Evolutionary conservation across 2,113 vertebrate genomes (phyloP).

Genomic region (Oncorhynchus masou): DNA sequence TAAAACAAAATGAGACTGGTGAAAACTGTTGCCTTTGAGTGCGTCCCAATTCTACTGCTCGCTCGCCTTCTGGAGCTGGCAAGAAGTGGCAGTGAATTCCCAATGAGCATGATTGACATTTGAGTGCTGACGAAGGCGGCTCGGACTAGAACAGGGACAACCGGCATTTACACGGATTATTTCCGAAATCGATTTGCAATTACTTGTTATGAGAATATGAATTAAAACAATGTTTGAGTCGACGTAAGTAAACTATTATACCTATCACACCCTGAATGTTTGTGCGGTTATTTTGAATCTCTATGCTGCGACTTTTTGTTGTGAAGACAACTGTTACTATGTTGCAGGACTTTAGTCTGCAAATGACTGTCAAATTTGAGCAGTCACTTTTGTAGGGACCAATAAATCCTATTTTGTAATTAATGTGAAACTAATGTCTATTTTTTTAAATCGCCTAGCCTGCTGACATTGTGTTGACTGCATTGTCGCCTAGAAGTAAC

Average conservation of each 20-base stretch:
- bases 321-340: neutral
- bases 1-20: too few species aligned
- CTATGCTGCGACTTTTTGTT: conserved; percentile 4
- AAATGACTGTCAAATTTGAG: conserved; percentile 32
- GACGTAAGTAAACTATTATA: conserved; percentile 14
- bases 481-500: too few species aligned
- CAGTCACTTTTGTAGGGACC: conserved; percentile 42
- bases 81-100: conserved; percentile 26
- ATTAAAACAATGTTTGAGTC: neutral
- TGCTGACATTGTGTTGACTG: too few species aligned
- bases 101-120: conserved; percentile 58
- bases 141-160: conserved; percentile 3
- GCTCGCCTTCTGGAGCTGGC: conserved; percentile 40
- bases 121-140: conserved; percentile 54
- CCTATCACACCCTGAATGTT: neutral
- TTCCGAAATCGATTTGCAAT: conserved; percentile 54
- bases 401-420: neutral
- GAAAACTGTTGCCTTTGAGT: too few species aligned
- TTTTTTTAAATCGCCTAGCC: too few species aligned
- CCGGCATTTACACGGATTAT: conserved; percentile 46
- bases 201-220: neutral
- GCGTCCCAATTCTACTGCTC: neutral
- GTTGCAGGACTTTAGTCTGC: neutral
- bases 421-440: neutral
- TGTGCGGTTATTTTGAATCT: neutral